Percentiles rank a stretch among this genome's conserved stretches.
Conservation (phyloP, 2,113 vertebrate species). For the Tichodroma muraria region DNA sequence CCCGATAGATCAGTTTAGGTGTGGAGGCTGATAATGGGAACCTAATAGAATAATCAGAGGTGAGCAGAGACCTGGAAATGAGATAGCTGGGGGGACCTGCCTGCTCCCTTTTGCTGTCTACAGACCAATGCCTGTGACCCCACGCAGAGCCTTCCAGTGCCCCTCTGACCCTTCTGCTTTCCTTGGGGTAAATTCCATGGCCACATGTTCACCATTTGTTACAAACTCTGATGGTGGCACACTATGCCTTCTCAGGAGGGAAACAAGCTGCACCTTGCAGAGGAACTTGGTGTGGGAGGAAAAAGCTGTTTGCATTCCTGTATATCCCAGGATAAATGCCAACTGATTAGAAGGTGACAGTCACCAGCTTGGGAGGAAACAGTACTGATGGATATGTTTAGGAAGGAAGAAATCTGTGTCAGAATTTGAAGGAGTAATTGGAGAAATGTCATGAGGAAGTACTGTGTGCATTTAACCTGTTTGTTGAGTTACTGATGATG, state of each 20-base stretch:
- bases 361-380: neutral
- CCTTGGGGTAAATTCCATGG: neutral
- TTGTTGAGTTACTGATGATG: neutral
- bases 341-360: neutral
- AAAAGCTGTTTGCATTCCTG: neutral
- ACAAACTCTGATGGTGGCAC: neutral
- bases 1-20: fast-evolving
- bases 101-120: neutral
- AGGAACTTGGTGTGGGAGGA: neutral
- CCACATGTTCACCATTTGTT: neutral
- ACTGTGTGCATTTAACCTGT: neutral
- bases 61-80: neutral
- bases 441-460: neutral
- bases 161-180: neutral
- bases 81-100: neutral
- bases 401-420: neutral
- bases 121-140: fast-evolving
- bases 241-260: neutral
- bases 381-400: neutral
- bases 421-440: neutral
- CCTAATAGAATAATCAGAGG: neutral
- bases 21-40: neutral
- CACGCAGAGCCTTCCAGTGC: fast-evolving
- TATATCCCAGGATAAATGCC: neutral
- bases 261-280: neutral